Conservation (phyloP, 1,140 invertebrate species). For the Saccostrea cuccullata region DNA sequence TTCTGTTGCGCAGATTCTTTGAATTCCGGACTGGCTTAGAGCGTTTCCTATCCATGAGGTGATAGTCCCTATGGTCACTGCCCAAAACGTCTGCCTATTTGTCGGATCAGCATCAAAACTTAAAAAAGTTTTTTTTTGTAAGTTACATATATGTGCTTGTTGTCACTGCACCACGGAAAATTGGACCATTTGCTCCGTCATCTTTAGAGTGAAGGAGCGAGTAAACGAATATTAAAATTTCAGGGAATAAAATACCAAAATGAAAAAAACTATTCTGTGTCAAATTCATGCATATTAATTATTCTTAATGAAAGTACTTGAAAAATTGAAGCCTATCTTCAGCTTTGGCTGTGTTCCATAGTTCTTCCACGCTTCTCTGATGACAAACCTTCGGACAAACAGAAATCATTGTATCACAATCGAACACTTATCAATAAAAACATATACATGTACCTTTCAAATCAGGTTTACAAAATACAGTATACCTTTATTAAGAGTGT, state of each 20-base stretch:
- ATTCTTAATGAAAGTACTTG: conserved; percentile 24
- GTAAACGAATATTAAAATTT: too few relatives aligned
- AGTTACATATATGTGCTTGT: too few relatives aligned
- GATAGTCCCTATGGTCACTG: conserved; percentile 48
- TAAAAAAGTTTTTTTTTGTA: not conserved
- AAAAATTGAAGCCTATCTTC: conserved; percentile 39
- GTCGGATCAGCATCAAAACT: conserved; percentile 44
- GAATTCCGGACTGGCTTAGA: conserved; percentile 45
- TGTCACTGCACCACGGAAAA: too few relatives aligned
- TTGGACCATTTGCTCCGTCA: too few relatives aligned
- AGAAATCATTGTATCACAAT: not conserved
- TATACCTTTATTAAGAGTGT: conserved; percentile 85
- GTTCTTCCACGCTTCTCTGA: not conserved
- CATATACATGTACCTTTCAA: not conserved
- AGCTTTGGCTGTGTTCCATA: conserved; percentile 29
- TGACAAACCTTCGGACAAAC: not conserved
- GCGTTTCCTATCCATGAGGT: conserved; percentile 47
- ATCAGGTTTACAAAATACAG: not conserved
- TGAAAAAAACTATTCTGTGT: too few relatives aligned
- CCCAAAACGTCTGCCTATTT: conserved; percentile 45
- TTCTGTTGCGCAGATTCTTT: conserved; percentile 42
- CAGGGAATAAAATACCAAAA: too few relatives aligned
- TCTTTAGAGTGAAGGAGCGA: too few relatives aligned
- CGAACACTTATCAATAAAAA: not conserved
- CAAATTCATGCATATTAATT: too few relatives aligned